A percentile compares a stretch with the other conserved stretches of the same genome.
These are phyloP conservation scores for Drosophila neotestacea DNA, from an alignment of 2,888 invertebrate species.

Conservation along the genomic window DNA sequence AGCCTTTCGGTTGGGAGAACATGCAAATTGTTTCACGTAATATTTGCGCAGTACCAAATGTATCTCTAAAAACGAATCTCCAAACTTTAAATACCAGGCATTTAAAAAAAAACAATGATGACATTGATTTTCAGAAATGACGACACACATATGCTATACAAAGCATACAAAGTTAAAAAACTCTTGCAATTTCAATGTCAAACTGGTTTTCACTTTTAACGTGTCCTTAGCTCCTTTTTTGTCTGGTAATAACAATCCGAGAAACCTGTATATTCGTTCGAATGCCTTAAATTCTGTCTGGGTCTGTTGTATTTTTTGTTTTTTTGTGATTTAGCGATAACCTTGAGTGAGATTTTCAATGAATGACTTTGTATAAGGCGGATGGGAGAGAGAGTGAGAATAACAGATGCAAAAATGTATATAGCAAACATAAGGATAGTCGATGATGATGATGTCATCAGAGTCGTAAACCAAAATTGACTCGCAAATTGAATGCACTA, in stretches of 20 bases:
- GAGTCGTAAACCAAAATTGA: conserved; percentile 36
- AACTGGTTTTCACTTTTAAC: conserved; percentile 74
- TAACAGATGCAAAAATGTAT: conserved; percentile 65
- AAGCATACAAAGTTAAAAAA: conserved; percentile 15
- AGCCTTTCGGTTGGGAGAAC: background rate
- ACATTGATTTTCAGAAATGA: conserved; percentile 57
- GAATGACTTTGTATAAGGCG: conserved; percentile 50
- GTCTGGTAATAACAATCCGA: conserved; percentile 41
- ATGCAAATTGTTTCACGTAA: conserved; percentile 18
- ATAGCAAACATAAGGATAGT: conserved; percentile 68
- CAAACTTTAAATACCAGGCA: conserved; percentile 2
- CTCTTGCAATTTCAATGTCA: conserved; percentile 64
- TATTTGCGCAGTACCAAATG: conserved; percentile 8
- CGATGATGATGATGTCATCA: conserved; percentile 63
- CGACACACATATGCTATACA: conserved; percentile 28
- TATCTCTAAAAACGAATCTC: conserved; percentile 15
- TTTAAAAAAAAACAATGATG: conserved; percentile 11
- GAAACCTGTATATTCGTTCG: conserved; percentile 42
- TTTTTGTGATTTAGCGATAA: conserved; percentile 64
- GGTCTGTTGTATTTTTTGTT: conserved; percentile 11
- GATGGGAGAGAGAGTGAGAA: conserved; percentile 32
- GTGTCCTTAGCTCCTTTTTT: conserved; percentile 76
- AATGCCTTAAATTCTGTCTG: conserved; percentile 28
- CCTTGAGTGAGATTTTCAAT: conserved; percentile 76
- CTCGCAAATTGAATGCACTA: conserved; percentile 16